Conservation (phyloP, 2,888 invertebrate species). For the Calameuta pallipes region DNA sequence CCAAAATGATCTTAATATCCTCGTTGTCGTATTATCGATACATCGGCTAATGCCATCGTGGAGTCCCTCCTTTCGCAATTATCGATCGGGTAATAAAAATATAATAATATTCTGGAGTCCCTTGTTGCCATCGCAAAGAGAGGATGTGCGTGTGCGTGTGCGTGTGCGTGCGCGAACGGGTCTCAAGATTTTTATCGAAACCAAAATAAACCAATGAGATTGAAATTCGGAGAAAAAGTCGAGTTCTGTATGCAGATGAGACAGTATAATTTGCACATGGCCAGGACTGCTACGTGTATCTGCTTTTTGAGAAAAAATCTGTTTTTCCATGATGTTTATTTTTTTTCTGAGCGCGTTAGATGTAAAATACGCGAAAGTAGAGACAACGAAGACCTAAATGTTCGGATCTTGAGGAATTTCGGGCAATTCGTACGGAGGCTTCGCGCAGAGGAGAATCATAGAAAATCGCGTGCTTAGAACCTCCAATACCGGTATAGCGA, state of each 20-base stretch:
- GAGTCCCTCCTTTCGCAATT: background rate
- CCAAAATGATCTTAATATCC: constrained; percentile 2
- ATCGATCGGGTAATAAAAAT: background rate
- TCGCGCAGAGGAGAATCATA: background rate
- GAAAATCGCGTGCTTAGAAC: background rate
- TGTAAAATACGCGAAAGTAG: too few species aligned
- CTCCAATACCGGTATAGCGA: background rate
- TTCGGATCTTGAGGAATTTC: background rate
- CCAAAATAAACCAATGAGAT: background rate
- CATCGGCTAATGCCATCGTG: too few species aligned
- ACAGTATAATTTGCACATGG: too few species aligned
- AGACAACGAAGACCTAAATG: background rate
- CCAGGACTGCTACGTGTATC: background rate
- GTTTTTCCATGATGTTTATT: too few species aligned
- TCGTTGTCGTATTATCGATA: background rate
- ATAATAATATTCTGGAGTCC: background rate
- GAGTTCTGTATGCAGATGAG: too few species aligned
- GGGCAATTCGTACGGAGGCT: background rate
- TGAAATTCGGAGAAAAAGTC: background rate
- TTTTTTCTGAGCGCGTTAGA: too few species aligned
- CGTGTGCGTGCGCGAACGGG: too few species aligned
- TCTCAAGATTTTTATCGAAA: background rate
- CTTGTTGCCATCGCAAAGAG: background rate
- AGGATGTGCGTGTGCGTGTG: background rate
- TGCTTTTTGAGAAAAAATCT: background rate